Conservation (phyloP, 2,113 vertebrate genomes). For the Colaptes auratus region DNA sequence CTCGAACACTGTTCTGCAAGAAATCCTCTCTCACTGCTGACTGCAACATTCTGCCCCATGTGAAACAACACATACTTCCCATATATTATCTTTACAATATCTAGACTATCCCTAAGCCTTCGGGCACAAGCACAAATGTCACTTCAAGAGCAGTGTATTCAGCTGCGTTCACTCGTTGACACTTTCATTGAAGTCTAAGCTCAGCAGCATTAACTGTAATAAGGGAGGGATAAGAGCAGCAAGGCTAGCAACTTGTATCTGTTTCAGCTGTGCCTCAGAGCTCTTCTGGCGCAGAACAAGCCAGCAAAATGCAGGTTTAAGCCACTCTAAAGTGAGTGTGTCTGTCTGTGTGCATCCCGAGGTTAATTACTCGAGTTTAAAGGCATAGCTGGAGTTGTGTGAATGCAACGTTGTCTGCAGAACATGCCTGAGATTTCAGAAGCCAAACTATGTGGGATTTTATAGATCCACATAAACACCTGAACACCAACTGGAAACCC, state of each 20-base stretch:
- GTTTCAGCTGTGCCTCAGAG: background rate
- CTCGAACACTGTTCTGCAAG: background rate
- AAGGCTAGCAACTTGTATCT: background rate
- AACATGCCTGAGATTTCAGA: background rate
- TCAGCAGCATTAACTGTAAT: background rate
- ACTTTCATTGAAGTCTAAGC: background rate
- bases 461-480: background rate
- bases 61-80: background rate
- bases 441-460: background rate
- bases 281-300: background rate
- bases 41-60: background rate
- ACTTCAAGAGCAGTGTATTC: background rate
- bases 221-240: background rate
- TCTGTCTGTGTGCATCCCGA: background rate
- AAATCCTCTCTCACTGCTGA: background rate
- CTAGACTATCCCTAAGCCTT: background rate
- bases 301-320: background rate
- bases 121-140: background rate
- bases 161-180: background rate
- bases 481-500: background rate
- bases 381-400: background rate
- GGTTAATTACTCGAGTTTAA: background rate
- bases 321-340: background rate
- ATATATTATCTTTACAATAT: background rate
- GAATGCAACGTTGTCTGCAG: background rate